A percentile compares a stretch with the other conserved stretches of the same genome.
These are phyloP conservation scores for Rutpela maculata DNA, from an alignment of 2,888 invertebrate species.

Conservation along the genomic window DNA sequence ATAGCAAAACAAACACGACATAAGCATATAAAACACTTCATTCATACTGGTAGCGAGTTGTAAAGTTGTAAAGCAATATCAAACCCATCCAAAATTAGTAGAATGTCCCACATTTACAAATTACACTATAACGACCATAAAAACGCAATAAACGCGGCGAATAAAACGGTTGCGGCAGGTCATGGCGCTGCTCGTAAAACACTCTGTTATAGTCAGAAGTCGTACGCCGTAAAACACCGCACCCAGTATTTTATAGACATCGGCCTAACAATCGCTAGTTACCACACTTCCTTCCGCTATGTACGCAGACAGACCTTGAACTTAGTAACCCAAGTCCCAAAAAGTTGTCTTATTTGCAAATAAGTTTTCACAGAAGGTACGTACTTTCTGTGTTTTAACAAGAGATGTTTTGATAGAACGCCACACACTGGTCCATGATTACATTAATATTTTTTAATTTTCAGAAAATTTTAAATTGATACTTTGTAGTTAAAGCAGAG, in stretches of 20 bases:
- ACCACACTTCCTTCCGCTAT: slow-evolving; percentile 63
- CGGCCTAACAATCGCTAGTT: slow-evolving; percentile 68
- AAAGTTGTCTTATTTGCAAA: slow-evolving; percentile 17
- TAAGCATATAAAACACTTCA: slow-evolving; percentile 64
- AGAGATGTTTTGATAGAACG: background rate
- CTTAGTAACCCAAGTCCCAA: slow-evolving; percentile 45
- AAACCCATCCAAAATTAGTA: slow-evolving; percentile 71
- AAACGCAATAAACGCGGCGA: slow-evolving; percentile 73
- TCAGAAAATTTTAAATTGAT: background rate
- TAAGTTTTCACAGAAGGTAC: background rate
- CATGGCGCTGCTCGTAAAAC: slow-evolving; percentile 71
- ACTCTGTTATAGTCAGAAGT: slow-evolving; percentile 70
- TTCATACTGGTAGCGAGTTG: slow-evolving; percentile 65
- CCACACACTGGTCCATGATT: background rate
- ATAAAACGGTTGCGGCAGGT: slow-evolving; percentile 73
- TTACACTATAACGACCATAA: slow-evolving; percentile 72
- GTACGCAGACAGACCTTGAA: slow-evolving; percentile 61
- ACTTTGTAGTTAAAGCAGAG: background rate
- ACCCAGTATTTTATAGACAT: slow-evolving; percentile 70
- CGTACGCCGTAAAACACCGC: slow-evolving; percentile 70
- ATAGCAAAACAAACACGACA: slow-evolving; percentile 59
- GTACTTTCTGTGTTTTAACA: background rate
- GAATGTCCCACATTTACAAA: slow-evolving; percentile 73
- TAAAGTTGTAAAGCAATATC: slow-evolving; percentile 70
- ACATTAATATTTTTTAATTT: background rate